Evolutionary conservation across 2,797 vertebrate genomes (phyloP).

Genomic region (Limnodromus scolopaceus): DNA sequence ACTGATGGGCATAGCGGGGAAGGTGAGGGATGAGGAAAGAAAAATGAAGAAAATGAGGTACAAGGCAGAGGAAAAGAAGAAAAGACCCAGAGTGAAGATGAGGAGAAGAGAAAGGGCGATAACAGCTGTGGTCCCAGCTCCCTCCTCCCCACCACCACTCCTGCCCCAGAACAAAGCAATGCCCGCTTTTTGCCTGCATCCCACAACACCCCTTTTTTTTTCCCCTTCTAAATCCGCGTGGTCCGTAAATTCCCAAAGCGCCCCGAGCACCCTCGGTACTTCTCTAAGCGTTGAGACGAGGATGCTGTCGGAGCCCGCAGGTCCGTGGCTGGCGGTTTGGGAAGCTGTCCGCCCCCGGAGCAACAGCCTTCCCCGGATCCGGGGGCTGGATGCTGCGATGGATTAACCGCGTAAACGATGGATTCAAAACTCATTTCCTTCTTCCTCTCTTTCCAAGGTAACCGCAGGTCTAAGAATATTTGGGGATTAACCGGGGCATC

Average conservation of each 20-base stretch:
- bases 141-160: rapidly evolving
- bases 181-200: background rate
- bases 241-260: background rate
- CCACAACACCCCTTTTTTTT: background rate
- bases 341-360: background rate
- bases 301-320: background rate
- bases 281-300: background rate
- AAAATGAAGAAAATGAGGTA: background rate
- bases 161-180: background rate
- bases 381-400: background rate
- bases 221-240: rapidly evolving
- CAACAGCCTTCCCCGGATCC: rapidly evolving
- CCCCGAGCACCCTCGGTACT: rapidly evolving
- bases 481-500: background rate
- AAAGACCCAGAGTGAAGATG: background rate
- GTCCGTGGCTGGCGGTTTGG: background rate
- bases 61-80: background rate
- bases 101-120: background rate
- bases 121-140: background rate
- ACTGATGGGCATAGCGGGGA: background rate
- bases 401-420: rapidly evolving
- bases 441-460: background rate
- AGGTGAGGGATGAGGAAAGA: background rate
- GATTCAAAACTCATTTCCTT: background rate
- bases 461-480: too few species aligned